Conservation (phyloP, 2,797 vertebrate species). For the Denticeps clupeoides region DNA sequence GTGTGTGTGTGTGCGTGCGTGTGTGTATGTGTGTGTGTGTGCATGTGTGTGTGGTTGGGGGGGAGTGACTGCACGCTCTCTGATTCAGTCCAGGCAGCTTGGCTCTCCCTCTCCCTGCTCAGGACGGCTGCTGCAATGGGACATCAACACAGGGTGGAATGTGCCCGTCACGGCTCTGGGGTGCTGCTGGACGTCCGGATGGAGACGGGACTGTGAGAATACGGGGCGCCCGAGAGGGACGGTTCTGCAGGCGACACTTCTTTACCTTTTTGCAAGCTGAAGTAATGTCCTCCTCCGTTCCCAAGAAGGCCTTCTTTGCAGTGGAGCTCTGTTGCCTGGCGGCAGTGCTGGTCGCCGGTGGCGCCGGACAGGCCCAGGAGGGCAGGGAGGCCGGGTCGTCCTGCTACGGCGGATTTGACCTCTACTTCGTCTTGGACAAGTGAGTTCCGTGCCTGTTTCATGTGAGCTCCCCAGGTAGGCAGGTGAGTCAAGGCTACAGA, state of each 20-base stretch:
- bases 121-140: too few species aligned
- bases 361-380: slow-evolving; percentile 58
- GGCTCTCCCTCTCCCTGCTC: slow-evolving; percentile 4
- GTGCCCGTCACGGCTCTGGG: too few species aligned
- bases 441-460: slow-evolving; percentile 66
- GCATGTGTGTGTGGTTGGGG: slow-evolving; percentile 9
- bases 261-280: slow-evolving; percentile 9
- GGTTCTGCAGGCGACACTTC: too few species aligned
- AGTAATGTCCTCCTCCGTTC: slow-evolving; percentile 45
- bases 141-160: too few species aligned
- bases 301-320: slow-evolving; percentile 41
- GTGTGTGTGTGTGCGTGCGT: too few species aligned
- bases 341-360: slow-evolving; percentile 47
- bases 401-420: slow-evolving; percentile 94
- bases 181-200: slow-evolving; percentile 2
- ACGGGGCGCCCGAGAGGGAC: too few species aligned
- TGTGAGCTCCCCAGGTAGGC: too few species aligned
- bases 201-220: too few species aligned
- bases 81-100: neutral
- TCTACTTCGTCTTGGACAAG: slow-evolving; percentile 98
- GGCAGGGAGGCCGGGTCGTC: slow-evolving; percentile 72
- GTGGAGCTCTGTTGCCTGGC: slow-evolving; percentile 54
- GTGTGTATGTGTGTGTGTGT: too few species aligned
- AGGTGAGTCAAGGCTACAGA: too few species aligned
- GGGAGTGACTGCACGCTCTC: neutral